Evolutionary conservation across 2,888 invertebrate species (phyloP).

Genomic region (Leptopilina drosophilae): DNA sequence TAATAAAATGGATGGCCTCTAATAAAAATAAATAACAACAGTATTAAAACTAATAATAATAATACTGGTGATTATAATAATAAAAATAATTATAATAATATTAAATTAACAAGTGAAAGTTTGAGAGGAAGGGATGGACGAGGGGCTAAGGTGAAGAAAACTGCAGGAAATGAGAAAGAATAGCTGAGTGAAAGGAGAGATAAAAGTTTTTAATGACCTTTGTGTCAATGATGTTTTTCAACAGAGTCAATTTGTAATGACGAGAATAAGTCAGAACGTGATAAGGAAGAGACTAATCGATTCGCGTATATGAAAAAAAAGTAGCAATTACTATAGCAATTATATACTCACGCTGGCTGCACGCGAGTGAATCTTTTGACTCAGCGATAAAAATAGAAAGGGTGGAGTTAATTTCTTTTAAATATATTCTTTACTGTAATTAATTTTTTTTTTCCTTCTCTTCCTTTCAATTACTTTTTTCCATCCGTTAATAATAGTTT

Average conservation of each 20-base stretch:
- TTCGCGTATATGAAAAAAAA: slow-evolving; percentile 24
- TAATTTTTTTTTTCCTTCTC: background rate
- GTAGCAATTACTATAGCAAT: slow-evolving; percentile 25
- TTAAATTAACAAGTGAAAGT: background rate
- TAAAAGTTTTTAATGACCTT: slow-evolving; percentile 6
- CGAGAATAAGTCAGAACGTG: slow-evolving; percentile 5
- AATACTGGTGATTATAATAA: background rate
- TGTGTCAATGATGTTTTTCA: slow-evolving; percentile 23
- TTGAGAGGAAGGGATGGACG: background rate
- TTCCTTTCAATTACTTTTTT: background rate
- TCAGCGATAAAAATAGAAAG: slow-evolving; percentile 30
- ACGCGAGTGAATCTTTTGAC: slow-evolving; percentile 26
- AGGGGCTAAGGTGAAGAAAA: background rate
- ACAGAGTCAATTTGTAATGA: slow-evolving; percentile 19
- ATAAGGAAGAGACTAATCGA: slow-evolving; percentile 19
- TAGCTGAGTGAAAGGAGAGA: slow-evolving; percentile 1
- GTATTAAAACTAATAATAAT: background rate
- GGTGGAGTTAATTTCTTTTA: slow-evolving; percentile 4
- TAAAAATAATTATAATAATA: background rate
- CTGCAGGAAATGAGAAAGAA: slow-evolving; percentile 5
- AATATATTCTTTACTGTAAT: background rate
- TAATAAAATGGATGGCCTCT: too few relatives aligned
- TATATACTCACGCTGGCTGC: slow-evolving; percentile 16
- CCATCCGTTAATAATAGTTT: background rate
- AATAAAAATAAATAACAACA: too few relatives aligned